A percentile compares a stretch with the other conserved stretches of the same genome.
These are phyloP conservation scores for Lamellibrachia satsuma DNA, from an alignment of 2,888 invertebrate genomes.

Conservation along the genomic window DNA sequence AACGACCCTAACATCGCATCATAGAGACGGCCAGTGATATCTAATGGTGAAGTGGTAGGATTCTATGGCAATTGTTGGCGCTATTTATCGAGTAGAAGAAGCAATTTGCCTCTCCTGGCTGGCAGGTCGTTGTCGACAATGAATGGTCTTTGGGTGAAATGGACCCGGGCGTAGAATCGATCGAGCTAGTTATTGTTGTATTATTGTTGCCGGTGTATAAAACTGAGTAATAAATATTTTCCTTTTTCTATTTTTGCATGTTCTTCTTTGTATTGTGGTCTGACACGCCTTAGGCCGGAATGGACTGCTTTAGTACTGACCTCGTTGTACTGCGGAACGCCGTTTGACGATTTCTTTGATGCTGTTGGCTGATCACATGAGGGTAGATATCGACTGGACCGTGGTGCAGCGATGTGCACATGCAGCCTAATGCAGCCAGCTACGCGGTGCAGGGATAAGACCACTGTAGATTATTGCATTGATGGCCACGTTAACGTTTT, in stretches of 20 bases:
- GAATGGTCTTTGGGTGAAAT: background rate
- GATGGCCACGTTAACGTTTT: too few relatives aligned
- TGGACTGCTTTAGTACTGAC: background rate
- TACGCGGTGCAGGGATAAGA: background rate
- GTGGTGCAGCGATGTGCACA: background rate
- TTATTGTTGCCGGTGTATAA: background rate
- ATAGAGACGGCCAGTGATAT: background rate
- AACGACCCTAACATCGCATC: background rate
- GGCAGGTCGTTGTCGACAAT: background rate
- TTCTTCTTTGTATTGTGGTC: background rate
- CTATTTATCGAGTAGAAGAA: background rate
- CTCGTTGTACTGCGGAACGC: background rate
- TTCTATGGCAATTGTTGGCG: background rate
- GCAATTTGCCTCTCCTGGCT: background rate
- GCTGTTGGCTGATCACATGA: background rate
- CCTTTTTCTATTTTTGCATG: background rate
- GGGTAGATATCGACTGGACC: background rate
- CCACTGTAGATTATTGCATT: too few relatives aligned
- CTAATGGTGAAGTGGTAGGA: background rate
- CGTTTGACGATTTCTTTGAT: background rate
- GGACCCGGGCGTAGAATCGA: background rate
- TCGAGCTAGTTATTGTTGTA: background rate
- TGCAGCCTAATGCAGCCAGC: background rate
- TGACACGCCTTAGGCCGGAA: background rate
- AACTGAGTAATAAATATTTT: background rate